phyloP scores from a whole-genome alignment of 2,797 vertebrate genomes.

The Catamblyrhynchus diadema region DNA sequence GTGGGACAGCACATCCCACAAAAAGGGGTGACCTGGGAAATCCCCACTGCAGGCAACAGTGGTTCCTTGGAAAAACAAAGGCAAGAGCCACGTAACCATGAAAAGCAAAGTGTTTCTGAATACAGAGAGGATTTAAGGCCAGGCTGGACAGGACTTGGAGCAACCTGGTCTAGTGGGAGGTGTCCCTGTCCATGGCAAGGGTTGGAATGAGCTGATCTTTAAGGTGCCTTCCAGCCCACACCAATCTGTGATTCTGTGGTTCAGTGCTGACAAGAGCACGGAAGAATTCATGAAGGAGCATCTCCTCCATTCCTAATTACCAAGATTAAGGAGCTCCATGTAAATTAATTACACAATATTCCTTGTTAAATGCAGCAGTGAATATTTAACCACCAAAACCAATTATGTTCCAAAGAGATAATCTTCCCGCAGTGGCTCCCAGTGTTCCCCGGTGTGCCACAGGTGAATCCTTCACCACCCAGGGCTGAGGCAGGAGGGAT shows the following conservation, averaged over 20 bases:
- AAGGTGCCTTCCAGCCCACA: neutral
- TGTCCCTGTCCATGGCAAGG: neutral
- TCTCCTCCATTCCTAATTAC: neutral
- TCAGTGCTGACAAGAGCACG: neutral
- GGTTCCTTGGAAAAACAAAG: neutral
- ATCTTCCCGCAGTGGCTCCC: neutral
- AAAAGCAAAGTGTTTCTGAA: neutral
- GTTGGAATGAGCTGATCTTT: neutral
- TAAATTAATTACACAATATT: neutral
- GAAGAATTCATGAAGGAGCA: neutral
- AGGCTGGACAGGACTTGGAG: accelerated
- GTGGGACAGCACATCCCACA: accelerated
- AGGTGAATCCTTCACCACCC: neutral
- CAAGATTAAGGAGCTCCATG: neutral
- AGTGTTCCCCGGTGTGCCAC: accelerated
- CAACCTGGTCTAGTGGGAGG: neutral
- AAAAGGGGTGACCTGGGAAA: neutral
- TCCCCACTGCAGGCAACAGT: neutral
- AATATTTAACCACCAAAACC: neutral
- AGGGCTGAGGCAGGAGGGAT: neutral
- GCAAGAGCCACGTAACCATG: neutral
- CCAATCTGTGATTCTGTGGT: neutral
- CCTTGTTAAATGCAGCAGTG: neutral
- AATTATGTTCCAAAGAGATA: neutral
- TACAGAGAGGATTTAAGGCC: neutral